Conservation (phyloP, 2,888 invertebrate species). For the Drosophila maculinotata region DNA sequence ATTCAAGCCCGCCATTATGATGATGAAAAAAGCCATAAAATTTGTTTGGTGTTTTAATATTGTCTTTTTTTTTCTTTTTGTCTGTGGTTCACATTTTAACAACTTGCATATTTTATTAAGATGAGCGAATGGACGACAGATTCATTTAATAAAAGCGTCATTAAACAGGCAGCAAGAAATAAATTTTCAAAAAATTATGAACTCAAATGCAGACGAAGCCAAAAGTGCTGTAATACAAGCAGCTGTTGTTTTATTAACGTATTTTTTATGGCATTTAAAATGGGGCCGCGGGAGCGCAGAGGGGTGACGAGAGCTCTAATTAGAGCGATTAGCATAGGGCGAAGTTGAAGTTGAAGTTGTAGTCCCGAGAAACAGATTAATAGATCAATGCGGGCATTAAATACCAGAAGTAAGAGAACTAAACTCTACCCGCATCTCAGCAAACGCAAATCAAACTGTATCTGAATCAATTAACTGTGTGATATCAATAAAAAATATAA, state of each 20-base stretch:
- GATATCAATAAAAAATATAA: constrained; percentile 54
- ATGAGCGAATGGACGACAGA: constrained; percentile 50
- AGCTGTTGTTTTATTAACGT: constrained; percentile 51
- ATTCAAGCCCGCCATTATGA: constrained; percentile 28
- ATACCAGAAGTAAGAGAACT: background rate
- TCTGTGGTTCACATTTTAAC: constrained; percentile 53
- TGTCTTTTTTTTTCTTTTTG: constrained; percentile 7
- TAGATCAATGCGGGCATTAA: constrained; percentile 18
- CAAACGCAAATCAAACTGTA: constrained; percentile 53
- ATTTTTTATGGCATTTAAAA: constrained; percentile 67
- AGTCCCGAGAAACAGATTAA: too few species aligned
- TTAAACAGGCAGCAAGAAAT: constrained; percentile 59
- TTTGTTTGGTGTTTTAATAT: constrained; percentile 48
- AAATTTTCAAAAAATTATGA: constrained; percentile 61
- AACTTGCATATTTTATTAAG: constrained; percentile 67
- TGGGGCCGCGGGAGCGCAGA: too few species aligned
- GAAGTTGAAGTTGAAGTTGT: constrained; percentile 3
- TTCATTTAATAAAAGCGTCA: constrained; percentile 73
- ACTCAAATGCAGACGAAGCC: constrained; percentile 19
- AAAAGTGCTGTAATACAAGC: constrained; percentile 27
- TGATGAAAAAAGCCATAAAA: constrained; percentile 75
- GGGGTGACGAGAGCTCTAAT: constrained; percentile 22
- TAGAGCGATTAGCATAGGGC: constrained; percentile 45
- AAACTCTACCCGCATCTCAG: constrained; percentile 33
- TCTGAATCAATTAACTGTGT: constrained; percentile 63